A percentile compares a stretch with the other conserved stretches of the same genome.
Evolutionary conservation across 2,113 vertebrate species (phyloP).

Genomic region (Sorex araneus): DNA sequence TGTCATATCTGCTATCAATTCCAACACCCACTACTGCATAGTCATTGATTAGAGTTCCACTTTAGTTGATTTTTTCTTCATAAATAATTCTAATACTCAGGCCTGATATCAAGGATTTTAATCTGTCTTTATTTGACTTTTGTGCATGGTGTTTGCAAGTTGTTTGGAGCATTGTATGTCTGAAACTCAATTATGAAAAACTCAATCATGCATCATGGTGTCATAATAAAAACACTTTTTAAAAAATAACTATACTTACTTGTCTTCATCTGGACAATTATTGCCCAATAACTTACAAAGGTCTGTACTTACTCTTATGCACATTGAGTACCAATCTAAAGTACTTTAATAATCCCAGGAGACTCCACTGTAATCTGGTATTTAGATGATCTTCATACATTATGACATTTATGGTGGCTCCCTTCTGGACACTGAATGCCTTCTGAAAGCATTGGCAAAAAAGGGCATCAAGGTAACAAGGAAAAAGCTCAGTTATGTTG

Average conservation of each 20-base stretch:
- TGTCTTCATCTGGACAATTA: not conserved
- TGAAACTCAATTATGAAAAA: too few species aligned
- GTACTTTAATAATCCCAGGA: not conserved
- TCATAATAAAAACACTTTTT: too few species aligned
- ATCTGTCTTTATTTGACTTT: too few species aligned
- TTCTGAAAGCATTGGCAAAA: conserved; percentile 27
- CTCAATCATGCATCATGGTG: too few species aligned
- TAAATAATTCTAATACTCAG: not conserved
- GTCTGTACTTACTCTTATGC: not conserved
- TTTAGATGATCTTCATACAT: not conserved
- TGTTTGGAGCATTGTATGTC: too few species aligned
- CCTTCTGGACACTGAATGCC: not conserved
- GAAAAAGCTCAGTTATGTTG: conserved; percentile 4
- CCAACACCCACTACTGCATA: not conserved
- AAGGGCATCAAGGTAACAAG: not conserved
- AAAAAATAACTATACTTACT: not conserved
- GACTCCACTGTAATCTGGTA: not conserved
- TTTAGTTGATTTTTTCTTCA: not conserved
- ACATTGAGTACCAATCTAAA: not conserved
- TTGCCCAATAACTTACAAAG: not conserved
- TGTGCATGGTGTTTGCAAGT: too few species aligned
- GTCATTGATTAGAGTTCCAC: not conserved
- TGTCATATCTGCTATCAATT: not conserved
- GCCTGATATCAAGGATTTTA: too few species aligned
- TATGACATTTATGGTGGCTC: not conserved